These are phyloP conservation scores for Calameuta filiformis DNA, from an alignment of 2,888 invertebrate genomes.

Conservation along the genomic window DNA sequence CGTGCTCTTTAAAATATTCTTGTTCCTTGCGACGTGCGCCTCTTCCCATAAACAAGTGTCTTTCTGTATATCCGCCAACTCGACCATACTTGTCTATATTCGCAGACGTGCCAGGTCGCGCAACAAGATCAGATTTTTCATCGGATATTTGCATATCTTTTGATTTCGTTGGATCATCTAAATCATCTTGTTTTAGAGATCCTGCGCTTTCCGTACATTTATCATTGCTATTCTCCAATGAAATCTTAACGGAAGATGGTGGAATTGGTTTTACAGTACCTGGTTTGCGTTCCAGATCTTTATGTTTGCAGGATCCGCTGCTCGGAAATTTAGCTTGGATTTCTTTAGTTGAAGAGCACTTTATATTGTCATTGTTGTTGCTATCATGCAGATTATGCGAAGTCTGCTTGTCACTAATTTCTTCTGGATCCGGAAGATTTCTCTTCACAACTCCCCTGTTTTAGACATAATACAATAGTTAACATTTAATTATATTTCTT, in stretches of 20 bases:
- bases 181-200: background rate
- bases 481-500: background rate
- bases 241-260: background rate
- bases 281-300: background rate
- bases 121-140: background rate
- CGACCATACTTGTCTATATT: slow-evolving; percentile 34
- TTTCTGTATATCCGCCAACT: slow-evolving; percentile 32
- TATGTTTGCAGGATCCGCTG: background rate
- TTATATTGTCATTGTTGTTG: slow-evolving; percentile 12
- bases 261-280: background rate
- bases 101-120: background rate
- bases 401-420: slow-evolving; percentile 7
- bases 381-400: background rate
- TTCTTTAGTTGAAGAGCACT: background rate
- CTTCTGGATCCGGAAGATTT: slow-evolving; percentile 26
- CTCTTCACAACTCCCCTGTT: background rate
- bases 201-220: background rate
- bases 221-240: background rate
- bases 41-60: slow-evolving; percentile 33
- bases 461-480: background rate
- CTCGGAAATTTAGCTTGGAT: background rate
- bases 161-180: background rate
- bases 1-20: slow-evolving; percentile 26
- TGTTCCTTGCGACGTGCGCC: slow-evolving; percentile 41
- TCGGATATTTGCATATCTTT: background rate